phyloP scores from a whole-genome alignment of 2,888 invertebrate species.

The Autographa pulchrina region DNA sequence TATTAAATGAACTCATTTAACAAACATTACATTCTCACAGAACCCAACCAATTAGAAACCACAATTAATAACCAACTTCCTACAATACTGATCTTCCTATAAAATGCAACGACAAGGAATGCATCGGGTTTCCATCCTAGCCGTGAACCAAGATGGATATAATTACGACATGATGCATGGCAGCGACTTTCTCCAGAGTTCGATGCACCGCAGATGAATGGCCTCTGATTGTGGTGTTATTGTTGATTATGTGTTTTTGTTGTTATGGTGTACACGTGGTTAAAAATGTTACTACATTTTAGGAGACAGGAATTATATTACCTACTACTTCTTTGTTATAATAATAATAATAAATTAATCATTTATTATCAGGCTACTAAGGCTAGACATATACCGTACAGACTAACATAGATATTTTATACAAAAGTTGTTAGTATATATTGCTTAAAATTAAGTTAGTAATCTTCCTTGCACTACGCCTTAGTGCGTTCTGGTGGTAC shows the following conservation, averaged over 20 bases:
- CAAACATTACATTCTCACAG: not conserved
- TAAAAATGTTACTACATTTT: not conserved
- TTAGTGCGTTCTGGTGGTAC: no score
- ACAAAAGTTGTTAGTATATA: no score
- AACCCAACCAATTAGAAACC: slow-evolving; percentile 3
- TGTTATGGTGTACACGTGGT: not conserved
- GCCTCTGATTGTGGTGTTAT: slow-evolving; percentile 13
- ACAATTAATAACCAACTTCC: not conserved
- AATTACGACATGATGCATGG: slow-evolving; percentile 44
- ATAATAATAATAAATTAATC: no score
- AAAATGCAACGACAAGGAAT: slow-evolving; percentile 40
- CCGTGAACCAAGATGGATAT: slow-evolving; percentile 25
- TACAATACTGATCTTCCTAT: not conserved
- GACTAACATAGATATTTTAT: no score
- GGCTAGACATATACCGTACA: no score
- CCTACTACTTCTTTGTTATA: no score
- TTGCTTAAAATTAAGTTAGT: no score
- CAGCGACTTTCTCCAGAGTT: slow-evolving; percentile 50
- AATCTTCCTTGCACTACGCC: no score
- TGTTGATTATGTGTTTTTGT: not conserved
- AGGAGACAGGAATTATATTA: not conserved
- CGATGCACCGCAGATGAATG: slow-evolving; percentile 23
- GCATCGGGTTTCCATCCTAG: slow-evolving; percentile 25
- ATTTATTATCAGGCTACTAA: no score
- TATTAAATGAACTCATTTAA: no score